phyloP scores from a whole-genome alignment of 1,140 invertebrate species.

The Metopolophium dirhodum region DNA sequence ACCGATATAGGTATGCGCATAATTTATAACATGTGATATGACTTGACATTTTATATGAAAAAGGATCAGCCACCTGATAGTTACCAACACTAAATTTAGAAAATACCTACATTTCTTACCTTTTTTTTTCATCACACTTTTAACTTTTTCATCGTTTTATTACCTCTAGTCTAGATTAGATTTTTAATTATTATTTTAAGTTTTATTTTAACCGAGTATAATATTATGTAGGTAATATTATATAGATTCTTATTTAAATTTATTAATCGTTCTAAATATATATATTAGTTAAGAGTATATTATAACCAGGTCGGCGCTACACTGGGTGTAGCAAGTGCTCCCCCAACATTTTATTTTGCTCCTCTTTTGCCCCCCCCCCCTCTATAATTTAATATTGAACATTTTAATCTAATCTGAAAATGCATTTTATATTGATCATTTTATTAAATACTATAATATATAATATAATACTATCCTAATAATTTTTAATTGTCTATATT shows the following conservation, averaged over 20 bases:
- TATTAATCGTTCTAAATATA: no score
- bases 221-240: neutral
- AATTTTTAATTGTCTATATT: no score
- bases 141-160: neutral
- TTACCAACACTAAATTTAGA: neutral
- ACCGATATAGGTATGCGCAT: neutral
- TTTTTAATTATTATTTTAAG: neutral
- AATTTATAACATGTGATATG: neutral
- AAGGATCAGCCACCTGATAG: neutral
- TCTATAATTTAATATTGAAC: no score
- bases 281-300: neutral
- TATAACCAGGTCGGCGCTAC: no score
- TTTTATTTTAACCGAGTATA: neutral
- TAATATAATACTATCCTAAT: no score
- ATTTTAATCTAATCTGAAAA: no score
- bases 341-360: no score
- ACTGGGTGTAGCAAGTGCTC: no score
- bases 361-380: no score
- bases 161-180: neutral
- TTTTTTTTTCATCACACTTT: neutral
- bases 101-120: neutral
- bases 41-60: neutral
- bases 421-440: no score
- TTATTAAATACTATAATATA: no score
- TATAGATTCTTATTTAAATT: neutral